These are phyloP conservation scores for Ia io DNA, from an alignment of 2,113 vertebrate genomes.

Conservation along the genomic window DNA sequence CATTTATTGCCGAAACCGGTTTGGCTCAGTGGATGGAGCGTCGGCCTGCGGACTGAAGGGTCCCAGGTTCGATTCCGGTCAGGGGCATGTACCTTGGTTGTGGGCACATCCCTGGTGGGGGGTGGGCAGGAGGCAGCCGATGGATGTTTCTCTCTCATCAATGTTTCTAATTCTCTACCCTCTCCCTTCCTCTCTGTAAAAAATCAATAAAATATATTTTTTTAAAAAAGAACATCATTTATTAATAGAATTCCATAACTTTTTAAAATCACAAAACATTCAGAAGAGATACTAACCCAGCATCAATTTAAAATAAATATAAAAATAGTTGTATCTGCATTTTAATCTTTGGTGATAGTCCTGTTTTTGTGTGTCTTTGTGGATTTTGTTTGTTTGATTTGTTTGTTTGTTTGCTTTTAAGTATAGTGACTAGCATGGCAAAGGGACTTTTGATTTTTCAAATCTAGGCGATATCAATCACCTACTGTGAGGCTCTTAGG, in stretches of 20 bases:
- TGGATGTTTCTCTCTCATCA: no score
- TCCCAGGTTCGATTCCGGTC: no score
- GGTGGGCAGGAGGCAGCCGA: no score
- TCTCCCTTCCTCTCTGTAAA: no score
- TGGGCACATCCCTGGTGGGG: no score
- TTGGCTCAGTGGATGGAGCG: no score
- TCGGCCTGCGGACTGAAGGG: no score
- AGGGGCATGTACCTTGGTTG: no score
- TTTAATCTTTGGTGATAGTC: constrained; percentile 69
- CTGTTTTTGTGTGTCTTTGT: not conserved
- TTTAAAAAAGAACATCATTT: constrained; percentile 39
- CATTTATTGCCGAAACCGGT: no score
- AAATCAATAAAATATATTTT: no score
- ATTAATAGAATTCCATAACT: constrained; percentile 59
- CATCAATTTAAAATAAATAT: constrained; percentile 62
- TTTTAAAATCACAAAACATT: constrained; percentile 72
- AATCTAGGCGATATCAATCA: constrained; percentile 18
- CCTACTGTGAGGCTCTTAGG: not conserved
- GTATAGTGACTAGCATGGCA: constrained; percentile 53
- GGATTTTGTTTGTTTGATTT: no score
- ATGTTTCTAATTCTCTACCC: no score
- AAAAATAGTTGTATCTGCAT: constrained; percentile 59
- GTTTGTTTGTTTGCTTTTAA: not conserved
- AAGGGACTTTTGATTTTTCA: constrained; percentile 55
- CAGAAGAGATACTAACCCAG: constrained; percentile 70